phyloP scores from a whole-genome alignment of 2,888 invertebrate genomes.

The Eumerus sabulonum region DNA sequence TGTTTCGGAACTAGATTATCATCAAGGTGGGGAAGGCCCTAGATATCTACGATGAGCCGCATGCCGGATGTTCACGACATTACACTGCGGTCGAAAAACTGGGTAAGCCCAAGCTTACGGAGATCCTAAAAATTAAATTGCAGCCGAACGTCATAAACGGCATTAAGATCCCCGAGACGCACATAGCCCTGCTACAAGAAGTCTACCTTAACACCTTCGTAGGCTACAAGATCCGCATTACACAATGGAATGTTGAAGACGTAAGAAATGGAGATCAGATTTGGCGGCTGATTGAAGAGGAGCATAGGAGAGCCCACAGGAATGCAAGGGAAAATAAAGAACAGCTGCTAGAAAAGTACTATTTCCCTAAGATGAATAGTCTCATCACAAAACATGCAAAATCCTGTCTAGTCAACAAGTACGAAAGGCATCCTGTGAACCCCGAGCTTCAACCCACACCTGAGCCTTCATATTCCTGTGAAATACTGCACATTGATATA shows the following conservation, averaged over 20 bases:
- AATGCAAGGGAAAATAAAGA: constrained; percentile 19
- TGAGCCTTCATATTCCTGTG: no score
- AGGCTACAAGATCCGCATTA: constrained; percentile 36
- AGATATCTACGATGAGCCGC: constrained; percentile 16
- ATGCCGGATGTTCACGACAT: constrained; percentile 38
- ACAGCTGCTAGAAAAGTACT: constrained; percentile 12
- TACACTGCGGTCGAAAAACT: constrained; percentile 18
- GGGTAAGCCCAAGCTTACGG: no score
- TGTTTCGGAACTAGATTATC: constrained; percentile 56
- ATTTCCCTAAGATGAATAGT: constrained; percentile 23
- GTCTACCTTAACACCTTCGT: constrained; percentile 29
- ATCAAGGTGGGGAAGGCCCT: constrained; percentile 30
- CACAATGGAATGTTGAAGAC: constrained; percentile 21
- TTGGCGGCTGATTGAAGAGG: constrained; percentile 31
- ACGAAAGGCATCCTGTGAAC: constrained; percentile 4
- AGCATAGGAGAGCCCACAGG: constrained; percentile 33
- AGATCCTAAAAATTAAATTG: no score
- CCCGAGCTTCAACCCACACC: constrained; percentile 3
- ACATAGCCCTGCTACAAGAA: constrained; percentile 3
- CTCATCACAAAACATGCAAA: not conserved
- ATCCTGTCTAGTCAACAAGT: constrained; percentile 11
- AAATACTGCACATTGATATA: no score
- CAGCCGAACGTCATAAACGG: constrained; percentile 34
- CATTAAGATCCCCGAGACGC: constrained; percentile 34
- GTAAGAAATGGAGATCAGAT: constrained; percentile 13